phyloP scores from a whole-genome alignment of 2,113 vertebrate species.

The Gyps fulvus region DNA sequence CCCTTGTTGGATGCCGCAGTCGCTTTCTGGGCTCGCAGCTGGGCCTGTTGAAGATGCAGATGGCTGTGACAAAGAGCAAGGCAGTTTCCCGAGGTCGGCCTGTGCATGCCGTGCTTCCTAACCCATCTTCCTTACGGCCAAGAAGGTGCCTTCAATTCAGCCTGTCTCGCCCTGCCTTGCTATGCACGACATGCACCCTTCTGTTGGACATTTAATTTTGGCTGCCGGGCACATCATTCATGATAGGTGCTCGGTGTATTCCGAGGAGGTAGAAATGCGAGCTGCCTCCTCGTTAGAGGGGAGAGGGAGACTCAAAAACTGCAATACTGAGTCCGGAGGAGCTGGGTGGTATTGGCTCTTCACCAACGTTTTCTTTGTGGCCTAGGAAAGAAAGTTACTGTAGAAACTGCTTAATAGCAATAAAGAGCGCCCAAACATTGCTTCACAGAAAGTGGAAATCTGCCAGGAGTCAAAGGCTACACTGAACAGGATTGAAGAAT shows the following conservation, averaged over 20 bases:
- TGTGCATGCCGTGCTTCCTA: neutral
- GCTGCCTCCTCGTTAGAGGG: neutral
- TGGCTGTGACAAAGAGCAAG: neutral
- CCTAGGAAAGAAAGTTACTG: neutral
- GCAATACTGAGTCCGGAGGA: neutral
- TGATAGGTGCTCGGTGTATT: neutral
- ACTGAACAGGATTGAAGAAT: neutral
- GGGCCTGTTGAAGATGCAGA: neutral
- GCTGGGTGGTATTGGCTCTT: neutral
- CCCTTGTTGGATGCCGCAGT: neutral
- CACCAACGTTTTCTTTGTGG: neutral
- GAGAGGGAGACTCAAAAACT: neutral
- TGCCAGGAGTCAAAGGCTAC: neutral
- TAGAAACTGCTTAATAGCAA: neutral
- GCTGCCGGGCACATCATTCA: neutral
- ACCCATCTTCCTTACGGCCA: neutral
- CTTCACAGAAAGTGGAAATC: neutral
- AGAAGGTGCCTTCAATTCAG: neutral
- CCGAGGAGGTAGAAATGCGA: neutral
- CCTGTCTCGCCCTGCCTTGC: neutral
- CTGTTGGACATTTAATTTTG: neutral
- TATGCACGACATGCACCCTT: fast-evolving
- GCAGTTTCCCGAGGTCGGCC: neutral
- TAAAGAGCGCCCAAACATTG: neutral
- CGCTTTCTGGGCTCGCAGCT: neutral